These are phyloP conservation scores for Hylia prasina DNA, from an alignment of 2,113 vertebrate species.

Conservation along the genomic window DNA sequence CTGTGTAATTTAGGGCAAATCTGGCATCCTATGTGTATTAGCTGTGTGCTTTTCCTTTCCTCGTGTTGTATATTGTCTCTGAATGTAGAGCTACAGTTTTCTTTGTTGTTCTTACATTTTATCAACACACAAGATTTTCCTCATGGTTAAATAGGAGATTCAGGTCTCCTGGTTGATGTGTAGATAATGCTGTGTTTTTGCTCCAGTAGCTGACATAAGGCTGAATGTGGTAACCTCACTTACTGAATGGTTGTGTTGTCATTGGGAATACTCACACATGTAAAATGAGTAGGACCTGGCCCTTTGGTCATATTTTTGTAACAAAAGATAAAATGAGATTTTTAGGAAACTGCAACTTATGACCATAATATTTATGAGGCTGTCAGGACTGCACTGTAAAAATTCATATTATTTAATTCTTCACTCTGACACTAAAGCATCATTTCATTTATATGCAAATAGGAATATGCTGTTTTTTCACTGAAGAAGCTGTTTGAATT, in stretches of 20 bases:
- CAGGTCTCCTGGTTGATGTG: neutral
- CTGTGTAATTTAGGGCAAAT: neutral
- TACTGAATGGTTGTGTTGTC: conserved; percentile 50
- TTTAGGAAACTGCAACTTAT: conserved; percentile 62
- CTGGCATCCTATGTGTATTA: neutral
- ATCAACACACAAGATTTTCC: neutral
- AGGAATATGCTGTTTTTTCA: conserved; percentile 43
- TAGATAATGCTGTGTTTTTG: neutral
- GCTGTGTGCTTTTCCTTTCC: neutral
- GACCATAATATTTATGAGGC: conserved; percentile 63
- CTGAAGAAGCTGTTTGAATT: conserved; percentile 59
- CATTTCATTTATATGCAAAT: conserved; percentile 72
- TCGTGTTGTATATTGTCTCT: neutral
- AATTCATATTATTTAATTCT: conserved; percentile 67
- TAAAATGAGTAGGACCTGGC: conserved; percentile 44
- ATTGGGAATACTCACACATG: conserved; percentile 26
- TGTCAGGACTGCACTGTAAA: conserved; percentile 55
- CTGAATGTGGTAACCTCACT: conserved; percentile 49
- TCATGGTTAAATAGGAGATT: neutral
- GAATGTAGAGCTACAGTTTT: neutral
- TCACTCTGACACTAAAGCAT: conserved; percentile 67
- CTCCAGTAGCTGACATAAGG: neutral
- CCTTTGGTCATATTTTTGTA: conserved; percentile 54
- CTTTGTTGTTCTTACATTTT: neutral
- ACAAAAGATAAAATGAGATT: conserved; percentile 67